Base-by-base conservation (phyloP, 2,797 vertebrate genomes). In the Myotis myotis region DNA sequence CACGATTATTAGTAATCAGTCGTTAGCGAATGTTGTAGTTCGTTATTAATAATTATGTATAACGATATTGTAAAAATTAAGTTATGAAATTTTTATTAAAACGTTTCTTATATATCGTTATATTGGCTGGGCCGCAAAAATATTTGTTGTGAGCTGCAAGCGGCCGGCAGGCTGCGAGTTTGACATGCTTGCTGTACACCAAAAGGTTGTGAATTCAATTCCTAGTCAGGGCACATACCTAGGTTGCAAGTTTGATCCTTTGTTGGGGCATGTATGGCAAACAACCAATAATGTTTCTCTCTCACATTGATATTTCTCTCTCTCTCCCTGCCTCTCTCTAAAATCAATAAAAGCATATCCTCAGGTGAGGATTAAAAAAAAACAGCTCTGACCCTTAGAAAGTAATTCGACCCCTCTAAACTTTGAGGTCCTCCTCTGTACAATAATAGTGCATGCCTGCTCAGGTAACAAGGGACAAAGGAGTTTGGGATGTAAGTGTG, bases 371-470 rank as follows among this genome's bases (percentile, higher is more conserved):
- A 66, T 66, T 66, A 28, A 60, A 19, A 19, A 33, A 17, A 66
- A 33, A 66, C 9, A n/a, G 30, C 64, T 64, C 30, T 33, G 16
- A 84, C 49, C 89, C n/a, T 53, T 53, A 83, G 55, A 75, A 20
- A 82, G 62, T 93, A 71, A 92, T 78, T 33, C 86, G 70, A 82
- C 25, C 15, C 28, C 16, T 85, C 57, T 81, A 74, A 82, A 78
- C 33, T 96, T 57, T 88, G 70, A 86, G 51, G 53, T 64, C 38
- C 62, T 76, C 81, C 51, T 89, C 47, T 96, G 51, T n/a, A 95
- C 89, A 81, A 72, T 82, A 68, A 12, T 60, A 89, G 89, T 22
- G 13, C 28, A 66, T 82, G 76, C 33, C 49, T 89, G 62, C 23
- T 87, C 70, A 13, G 55, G 12, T 88, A 82, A 66, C 55, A 75